These are phyloP conservation scores for Copidosoma floridanum DNA, from an alignment of 1,140 invertebrate species.

Conservation along the genomic window DNA sequence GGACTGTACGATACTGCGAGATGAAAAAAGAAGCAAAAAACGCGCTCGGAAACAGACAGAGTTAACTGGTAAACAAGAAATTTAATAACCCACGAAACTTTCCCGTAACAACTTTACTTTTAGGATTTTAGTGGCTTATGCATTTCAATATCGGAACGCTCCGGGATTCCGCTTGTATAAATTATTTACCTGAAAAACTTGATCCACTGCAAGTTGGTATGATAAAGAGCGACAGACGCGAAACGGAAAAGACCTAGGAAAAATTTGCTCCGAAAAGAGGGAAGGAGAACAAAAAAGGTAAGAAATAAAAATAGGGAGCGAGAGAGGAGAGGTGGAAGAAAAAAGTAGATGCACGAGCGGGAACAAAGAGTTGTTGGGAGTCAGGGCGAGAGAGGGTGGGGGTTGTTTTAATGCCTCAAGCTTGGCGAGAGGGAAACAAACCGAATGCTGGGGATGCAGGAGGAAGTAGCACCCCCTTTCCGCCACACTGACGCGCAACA, in stretches of 20 bases:
- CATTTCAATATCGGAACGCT: not conserved
- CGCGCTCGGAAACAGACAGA: no score
- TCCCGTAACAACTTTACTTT: not conserved
- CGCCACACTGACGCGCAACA: no score
- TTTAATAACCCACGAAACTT: no score
- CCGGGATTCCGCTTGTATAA: not conserved
- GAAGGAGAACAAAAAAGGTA: not conserved
- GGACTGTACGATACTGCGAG: no score
- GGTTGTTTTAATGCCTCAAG: conserved; percentile 22
- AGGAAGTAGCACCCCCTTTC: no score
- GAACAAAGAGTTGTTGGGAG: not conserved
- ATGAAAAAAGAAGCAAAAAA: no score
- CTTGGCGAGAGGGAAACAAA: conserved; percentile 14
- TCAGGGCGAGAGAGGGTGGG: not conserved
- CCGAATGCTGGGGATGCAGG: conserved; percentile 17
- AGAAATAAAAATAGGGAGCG: not conserved
- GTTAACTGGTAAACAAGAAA: no score
- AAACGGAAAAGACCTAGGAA: not conserved
- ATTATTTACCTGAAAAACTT: conserved; percentile 18
- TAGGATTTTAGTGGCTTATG: not conserved
- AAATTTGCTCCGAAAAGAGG: not conserved
- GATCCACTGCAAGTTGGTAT: not conserved
- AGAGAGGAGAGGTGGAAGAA: not conserved
- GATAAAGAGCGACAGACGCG: not conserved
- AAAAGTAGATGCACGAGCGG: not conserved